phyloP scores from a whole-genome alignment of 2,113 vertebrate genomes.

The Triplophysa siluroides region DNA sequence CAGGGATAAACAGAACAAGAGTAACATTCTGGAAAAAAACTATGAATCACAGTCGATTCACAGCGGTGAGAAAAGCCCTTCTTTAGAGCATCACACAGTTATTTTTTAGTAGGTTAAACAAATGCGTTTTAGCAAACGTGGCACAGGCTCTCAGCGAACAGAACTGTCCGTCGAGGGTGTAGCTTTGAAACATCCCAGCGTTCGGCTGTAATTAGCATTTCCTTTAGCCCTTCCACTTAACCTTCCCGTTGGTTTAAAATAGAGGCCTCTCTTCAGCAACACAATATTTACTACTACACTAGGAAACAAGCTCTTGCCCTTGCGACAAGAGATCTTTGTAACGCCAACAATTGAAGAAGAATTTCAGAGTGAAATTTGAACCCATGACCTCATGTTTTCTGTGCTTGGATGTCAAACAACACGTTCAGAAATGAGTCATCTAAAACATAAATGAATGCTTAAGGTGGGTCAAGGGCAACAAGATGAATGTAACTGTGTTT shows the following conservation, averaged over 20 bases:
- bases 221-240: slow-evolving; percentile 36
- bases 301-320: too few species aligned
- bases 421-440: too few species aligned
- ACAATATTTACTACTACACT: slow-evolving; percentile 7
- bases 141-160: slow-evolving; percentile 52
- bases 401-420: too few species aligned
- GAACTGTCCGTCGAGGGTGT: not conserved
- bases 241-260: slow-evolving; percentile 41
- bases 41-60: slow-evolving; percentile 61
- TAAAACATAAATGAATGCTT: too few species aligned
- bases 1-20: not conserved
- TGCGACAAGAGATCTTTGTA: too few species aligned
- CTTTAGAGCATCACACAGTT: slow-evolving; percentile 11
- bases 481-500: too few species aligned
- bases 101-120: slow-evolving; percentile 35
- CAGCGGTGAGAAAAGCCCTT: slow-evolving; percentile 44
- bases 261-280: slow-evolving; percentile 13
- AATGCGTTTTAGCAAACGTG: slow-evolving; percentile 50
- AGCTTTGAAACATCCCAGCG: slow-evolving; percentile 31
- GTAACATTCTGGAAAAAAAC: slow-evolving; percentile 29
- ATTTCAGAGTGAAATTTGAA: too few species aligned
- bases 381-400: too few species aligned
- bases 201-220: slow-evolving; percentile 18
- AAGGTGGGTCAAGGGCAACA: too few species aligned
- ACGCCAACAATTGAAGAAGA: too few species aligned